phyloP scores from a whole-genome alignment of 2,888 invertebrate species.

The Dryomyza anilis region DNA sequence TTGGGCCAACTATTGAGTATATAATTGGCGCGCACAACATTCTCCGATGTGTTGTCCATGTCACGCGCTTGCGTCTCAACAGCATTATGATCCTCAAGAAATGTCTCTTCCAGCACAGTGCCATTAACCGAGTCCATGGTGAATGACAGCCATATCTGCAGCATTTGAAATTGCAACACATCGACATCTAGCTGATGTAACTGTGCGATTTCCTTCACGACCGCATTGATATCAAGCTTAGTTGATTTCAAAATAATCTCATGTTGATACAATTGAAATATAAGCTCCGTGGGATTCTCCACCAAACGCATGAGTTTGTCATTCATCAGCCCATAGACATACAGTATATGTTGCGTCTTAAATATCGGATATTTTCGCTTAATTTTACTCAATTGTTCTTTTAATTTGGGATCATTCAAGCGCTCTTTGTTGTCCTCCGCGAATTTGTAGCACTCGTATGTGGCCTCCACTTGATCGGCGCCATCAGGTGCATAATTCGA shows the following conservation, averaged over 20 bases:
- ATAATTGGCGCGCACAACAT: conserved; percentile 56
- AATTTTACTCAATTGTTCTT: conserved; percentile 55
- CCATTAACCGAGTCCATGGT: conserved; percentile 45
- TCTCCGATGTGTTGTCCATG: conserved; percentile 47
- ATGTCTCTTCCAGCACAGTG: conserved; percentile 57
- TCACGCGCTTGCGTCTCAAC: conserved; percentile 33
- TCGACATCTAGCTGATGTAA: conserved; percentile 52
- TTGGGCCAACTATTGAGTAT: conserved; percentile 58
- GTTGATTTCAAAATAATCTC: conserved; percentile 53
- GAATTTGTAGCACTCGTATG: conserved; percentile 58
- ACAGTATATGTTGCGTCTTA: conserved; percentile 58
- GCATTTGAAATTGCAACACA: conserved; percentile 52
- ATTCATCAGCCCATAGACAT: conserved; percentile 55
- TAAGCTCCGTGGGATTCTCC: conserved; percentile 56
- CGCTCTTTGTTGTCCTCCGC: conserved; percentile 45
- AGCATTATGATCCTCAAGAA: conserved; percentile 53
- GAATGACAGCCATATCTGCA: conserved; percentile 58
- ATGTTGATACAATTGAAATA: conserved; percentile 55
- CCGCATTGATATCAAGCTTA: conserved; percentile 57
- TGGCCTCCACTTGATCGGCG: conserved; percentile 60
- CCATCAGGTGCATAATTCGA: conserved; percentile 58
- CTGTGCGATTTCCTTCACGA: conserved; percentile 54
- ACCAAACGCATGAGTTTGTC: conserved; percentile 55
- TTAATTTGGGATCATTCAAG: conserved; percentile 45
- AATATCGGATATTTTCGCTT: conserved; percentile 59